Conservation (phyloP, 2,888 invertebrate genomes). For the Pristionchus entomophagus region DNA sequence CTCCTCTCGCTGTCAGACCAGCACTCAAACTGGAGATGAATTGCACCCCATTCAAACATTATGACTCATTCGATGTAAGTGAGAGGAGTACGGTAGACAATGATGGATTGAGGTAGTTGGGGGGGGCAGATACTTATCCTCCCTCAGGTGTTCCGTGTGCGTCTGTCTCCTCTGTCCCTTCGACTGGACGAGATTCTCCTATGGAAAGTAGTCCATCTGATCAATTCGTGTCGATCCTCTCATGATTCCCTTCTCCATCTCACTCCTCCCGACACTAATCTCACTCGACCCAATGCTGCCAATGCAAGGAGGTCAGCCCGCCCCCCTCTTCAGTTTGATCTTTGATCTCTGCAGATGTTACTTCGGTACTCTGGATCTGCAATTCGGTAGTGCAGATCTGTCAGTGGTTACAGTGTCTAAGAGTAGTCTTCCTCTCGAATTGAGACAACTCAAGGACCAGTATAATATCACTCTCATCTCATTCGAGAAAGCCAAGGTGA, state of each 20-base stretch:
- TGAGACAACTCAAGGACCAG: constrained; percentile 86
- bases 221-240: constrained; percentile 74
- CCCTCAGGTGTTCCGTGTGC: constrained; percentile 81
- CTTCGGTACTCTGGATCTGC: constrained; percentile 87
- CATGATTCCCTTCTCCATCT: constrained; percentile 61
- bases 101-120: no score
- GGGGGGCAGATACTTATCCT: background rate
- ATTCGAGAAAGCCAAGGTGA: constrained; percentile 87
- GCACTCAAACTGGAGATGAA: constrained; percentile 88
- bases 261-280: constrained; percentile 47
- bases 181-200: constrained; percentile 90
- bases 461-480: constrained; percentile 91
- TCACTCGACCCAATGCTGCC: constrained; percentile 45
- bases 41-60: constrained; percentile 83
- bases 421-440: constrained; percentile 82
- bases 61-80: constrained; percentile 87
- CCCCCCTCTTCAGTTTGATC: background rate
- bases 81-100: no score
- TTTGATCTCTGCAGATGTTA: constrained; percentile 82
- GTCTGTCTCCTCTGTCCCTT: constrained; percentile 87
- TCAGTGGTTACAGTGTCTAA: constrained; percentile 92
- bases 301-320: constrained; percentile 36
- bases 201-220: constrained; percentile 81
- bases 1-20: constrained; percentile 79
- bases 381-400: constrained; percentile 81